Evolutionary conservation across 2,888 invertebrate genomes (phyloP), one percentile per base, ranked within the genome.

Genomic region (Lottia gigantea): DNA sequence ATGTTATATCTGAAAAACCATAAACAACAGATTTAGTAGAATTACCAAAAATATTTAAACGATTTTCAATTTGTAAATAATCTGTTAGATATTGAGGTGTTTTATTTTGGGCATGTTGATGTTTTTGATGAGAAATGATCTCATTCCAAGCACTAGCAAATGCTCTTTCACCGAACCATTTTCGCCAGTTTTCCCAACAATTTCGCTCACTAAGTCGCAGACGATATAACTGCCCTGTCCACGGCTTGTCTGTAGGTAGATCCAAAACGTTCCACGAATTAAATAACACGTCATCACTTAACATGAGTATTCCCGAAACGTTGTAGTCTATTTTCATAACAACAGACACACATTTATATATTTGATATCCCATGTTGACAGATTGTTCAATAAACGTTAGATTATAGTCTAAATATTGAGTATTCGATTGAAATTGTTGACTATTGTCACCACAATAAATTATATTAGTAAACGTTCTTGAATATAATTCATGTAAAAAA

Each of bases 221-320:
- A 11, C 19, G 19, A 14, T 55, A 55, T 23, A 55, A 19, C 4
- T 55, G 55, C 11, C 23, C 19, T 11, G 23, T 23, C 55, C 55
- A 55, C 2, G 55, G 23, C 19, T 23, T 11, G 1, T 55, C 55
- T 6, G 11, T 19, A 8, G 55, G 55, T 8, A 55, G 6, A 19
- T 55, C 23, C 19, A 12, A 19, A 14, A 14, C 23, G 14, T 55
- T 55, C 55, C 55, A 55, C 1, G 55, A 23, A 23, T 55, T 55
- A 12, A 55, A 23, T 14, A 55, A 55, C 19, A 23, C 23, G 55
- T 55, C 55, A 55, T 55, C 55, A 23, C 55, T 55, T 55, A 55
- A 55, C 55, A 55, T 55, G 7, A 55, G 14, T 55, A 55, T 55
- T 55, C 55, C 55, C 55, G 55, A 55, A 19, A 55, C 55, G 23